Base-by-base conservation (phyloP, 2,797 vertebrate species). In the Semotilus atromaculatus region DNA sequence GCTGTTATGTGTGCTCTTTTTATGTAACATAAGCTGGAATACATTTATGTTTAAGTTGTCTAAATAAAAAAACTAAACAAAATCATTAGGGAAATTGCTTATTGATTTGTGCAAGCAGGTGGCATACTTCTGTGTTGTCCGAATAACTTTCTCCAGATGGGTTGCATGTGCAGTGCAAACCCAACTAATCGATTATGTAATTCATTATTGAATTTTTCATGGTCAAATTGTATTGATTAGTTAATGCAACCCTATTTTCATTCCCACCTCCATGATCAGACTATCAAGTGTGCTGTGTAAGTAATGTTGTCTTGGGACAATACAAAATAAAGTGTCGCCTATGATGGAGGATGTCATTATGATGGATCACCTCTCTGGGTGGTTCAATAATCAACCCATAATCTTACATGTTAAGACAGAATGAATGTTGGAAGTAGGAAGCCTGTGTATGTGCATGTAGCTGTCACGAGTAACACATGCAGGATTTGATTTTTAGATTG, bases 401-500 rank as follows among this genome's bases (percentile, higher is more conserved):
- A 16, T 85, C 76, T 62, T 36, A 38, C 76, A 85, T 48, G 75
- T 60, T 70, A 34, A 40, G 9, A 70, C 7, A 9, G 43, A 70
- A 81, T 55, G n/a, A 71, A 58, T 13, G 66, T 79, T 38, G 51
- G 51, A 64, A 45, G 36, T 70, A 72, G 38, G 45, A 67, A 60
- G 11, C 48, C 31, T 60, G 29, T 66, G 14, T 64, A 66, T 67
- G 18, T 84, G 40, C 29, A 45, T 85, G 71, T 60, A 80, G 36
- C 62, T 71, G 60, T 80, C 80, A 66, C 11, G 4, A 86, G 71
- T 53, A 31, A 38, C 43, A n/a, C n/a, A 19, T 72, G n/a, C n/a
- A n/a, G 74, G 48, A 34, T 58, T 55, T 66, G 29, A 80, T 64
- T 86, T 84, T 78, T 84, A 73, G 67, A 66, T 31, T 36, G 26